Percentiles rank a stretch among this genome's conserved stretches.
These are phyloP conservation scores for Oopsacas minuta DNA, from an alignment of 37 sponge, comb jelly and placozoan genomes.

Conservation along the genomic window DNA sequence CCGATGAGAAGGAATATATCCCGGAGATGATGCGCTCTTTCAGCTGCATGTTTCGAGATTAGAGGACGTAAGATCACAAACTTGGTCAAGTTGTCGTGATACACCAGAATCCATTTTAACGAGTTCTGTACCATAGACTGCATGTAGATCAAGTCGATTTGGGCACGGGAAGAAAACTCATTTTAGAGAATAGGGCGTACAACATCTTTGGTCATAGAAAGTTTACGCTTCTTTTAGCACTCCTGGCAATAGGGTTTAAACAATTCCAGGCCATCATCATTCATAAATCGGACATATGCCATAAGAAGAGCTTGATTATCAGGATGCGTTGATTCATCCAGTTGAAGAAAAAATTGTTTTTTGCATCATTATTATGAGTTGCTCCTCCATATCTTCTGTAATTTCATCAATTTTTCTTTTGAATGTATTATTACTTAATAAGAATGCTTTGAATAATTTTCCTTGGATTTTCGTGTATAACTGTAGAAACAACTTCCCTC, in stretches of 20 bases:
- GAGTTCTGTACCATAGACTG: neutral
- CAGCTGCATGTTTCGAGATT: neutral
- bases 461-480: neutral
- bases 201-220: too few species aligned
- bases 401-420: neutral
- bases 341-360: too few species aligned
- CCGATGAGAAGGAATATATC: neutral
- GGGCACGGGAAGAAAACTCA: neutral
- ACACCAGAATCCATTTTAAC: too few species aligned
- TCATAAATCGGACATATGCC: too few species aligned
- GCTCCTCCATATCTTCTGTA: neutral
- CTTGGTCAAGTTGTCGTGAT: neutral
- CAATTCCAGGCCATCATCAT: too few species aligned
- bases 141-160: neutral
- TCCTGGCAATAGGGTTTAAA: too few species aligned
- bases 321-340: too few species aligned
- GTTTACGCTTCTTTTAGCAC: too few species aligned
- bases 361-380: too few species aligned
- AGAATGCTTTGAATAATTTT: neutral
- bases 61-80: neutral
- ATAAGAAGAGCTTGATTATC: too few species aligned
- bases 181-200: neutral
- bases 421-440: too few species aligned
- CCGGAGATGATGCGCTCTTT: neutral
- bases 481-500: neutral